Percentiles rank a stretch among this genome's conserved stretches.
Evolutionary conservation across 2,797 vertebrate genomes (phyloP).

Genomic region (Danio kyathit): DNA sequence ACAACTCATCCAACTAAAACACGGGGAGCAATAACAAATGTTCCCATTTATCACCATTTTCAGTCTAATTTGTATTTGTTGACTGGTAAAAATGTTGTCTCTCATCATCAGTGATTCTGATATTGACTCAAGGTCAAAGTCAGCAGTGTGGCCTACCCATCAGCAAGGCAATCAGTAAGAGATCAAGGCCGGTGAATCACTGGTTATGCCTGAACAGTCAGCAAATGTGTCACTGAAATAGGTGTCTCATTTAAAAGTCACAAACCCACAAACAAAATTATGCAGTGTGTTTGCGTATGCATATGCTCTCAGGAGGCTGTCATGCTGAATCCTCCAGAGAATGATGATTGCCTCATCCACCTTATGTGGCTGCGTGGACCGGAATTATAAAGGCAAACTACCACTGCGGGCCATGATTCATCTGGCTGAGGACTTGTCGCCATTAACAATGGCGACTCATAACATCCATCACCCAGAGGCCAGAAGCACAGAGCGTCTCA

Average conservation of each 20-base stretch:
- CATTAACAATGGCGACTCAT: constrained; percentile 45
- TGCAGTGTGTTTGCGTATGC: constrained; percentile 38
- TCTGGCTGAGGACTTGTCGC: constrained; percentile 22
- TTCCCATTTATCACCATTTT: not conserved
- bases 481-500: constrained; percentile 28
- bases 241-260: constrained; percentile 47
- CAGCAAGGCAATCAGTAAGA: constrained; percentile 46
- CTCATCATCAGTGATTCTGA: constrained; percentile 17
- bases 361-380: constrained; percentile 29
- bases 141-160: constrained; percentile 24
- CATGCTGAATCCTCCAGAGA: constrained; percentile 26
- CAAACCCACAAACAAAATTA: constrained; percentile 34
- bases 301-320: constrained; percentile 29
- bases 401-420: constrained; percentile 37
- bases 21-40: not conserved
- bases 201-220: constrained; percentile 50
- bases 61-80: constrained; percentile 18
- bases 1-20: not conserved
- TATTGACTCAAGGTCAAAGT: constrained; percentile 44
- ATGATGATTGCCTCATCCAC: constrained; percentile 37
- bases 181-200: constrained; percentile 46
- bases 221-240: constrained; percentile 56
- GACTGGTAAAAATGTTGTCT: not conserved
- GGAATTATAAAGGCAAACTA: constrained; percentile 42
- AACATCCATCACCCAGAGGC: constrained; percentile 38